These are phyloP conservation scores for Acestrorhynchus altus DNA, from an alignment of 2,797 vertebrate genomes.

Conservation along the genomic window DNA sequence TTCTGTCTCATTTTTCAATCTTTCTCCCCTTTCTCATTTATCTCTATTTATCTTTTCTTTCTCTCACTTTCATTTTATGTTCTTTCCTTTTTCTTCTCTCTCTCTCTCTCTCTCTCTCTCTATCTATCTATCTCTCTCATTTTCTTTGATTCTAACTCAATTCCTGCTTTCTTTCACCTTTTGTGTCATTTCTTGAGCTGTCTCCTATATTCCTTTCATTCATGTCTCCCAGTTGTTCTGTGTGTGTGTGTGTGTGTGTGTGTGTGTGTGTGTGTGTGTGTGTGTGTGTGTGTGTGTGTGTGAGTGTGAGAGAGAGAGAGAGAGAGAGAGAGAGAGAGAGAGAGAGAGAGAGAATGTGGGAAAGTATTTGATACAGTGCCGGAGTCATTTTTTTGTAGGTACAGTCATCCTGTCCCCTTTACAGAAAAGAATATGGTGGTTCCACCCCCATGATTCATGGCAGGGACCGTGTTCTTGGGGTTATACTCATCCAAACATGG, in stretches of 20 bases:
- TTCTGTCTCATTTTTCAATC: constrained; percentile 21
- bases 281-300: constrained; percentile 32
- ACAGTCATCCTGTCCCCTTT: too few species aligned
- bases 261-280: constrained; percentile 44
- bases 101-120: background rate
- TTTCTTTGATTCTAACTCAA: background rate
- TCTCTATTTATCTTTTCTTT: constrained; percentile 1
- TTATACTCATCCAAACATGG: too few species aligned
- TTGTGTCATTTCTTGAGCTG: too few species aligned
- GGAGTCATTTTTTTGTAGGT: too few species aligned
- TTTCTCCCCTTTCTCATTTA: constrained; percentile 47
- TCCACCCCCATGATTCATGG: too few species aligned
- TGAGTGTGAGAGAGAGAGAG: too few species aligned
- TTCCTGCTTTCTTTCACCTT: background rate
- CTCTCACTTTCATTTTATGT: background rate
- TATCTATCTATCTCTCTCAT: background rate
- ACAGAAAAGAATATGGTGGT: too few species aligned
- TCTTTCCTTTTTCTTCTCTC: background rate
- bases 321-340: too few species aligned
- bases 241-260: constrained; percentile 9
- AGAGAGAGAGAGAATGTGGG: too few species aligned
- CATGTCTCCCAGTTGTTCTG: background rate
- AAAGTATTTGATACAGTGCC: too few species aligned
- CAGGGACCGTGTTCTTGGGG: too few species aligned
- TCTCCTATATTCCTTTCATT: background rate